Evolutionary conservation across 2,888 invertebrate genomes (phyloP), one percentile per base, ranked within the genome.

Genomic region (Agrilus mali): DNA sequence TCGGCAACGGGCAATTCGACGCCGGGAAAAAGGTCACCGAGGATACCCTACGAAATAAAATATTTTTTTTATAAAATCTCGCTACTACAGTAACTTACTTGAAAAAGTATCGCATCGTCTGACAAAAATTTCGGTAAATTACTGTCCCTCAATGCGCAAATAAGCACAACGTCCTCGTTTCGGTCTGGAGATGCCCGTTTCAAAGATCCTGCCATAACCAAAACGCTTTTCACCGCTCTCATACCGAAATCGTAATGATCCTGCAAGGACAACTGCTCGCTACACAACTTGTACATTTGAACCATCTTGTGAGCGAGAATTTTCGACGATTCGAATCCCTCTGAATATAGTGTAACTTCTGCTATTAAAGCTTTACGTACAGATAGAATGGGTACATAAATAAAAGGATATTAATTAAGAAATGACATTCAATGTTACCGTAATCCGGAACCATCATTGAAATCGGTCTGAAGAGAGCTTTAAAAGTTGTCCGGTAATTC

Each of bases 401-500:
- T 10, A 10, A 2, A 27, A 1, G 27, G 10, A 8, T 8, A 27
- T 2, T 5, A 34, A n/a, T n/a, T 10, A 34, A 34, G 12, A 8
- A 34, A 34, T 22, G 4, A 17, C 5, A 3, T 22, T 22, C 7
- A 22, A 22, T 7, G 4, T 20, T 66, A 84, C 86, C 83, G 61
- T 92, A 92, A 68, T 90, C 88, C 0, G 89, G 90, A 33, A 90
- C 88, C 89, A 90, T 90, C 89, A 90, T 90, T 2, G 88, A 75
- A 50, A 90, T 81, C 0, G 90, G 89, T 46, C 90, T 75, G 63
- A 90, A 90, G 12, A 90, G 63, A 1, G 89, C 85, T 60, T 90
- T 90, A 47, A 92, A n/a, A 67, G 64, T 90, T 92, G 57, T 90
- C 90, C 0, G 92, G 90, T 34, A 92, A 66, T 60, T 90, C 90